Percentiles rank a stretch among this genome's conserved stretches.
phyloP scores from a whole-genome alignment of 2,113 vertebrate genomes.

The Trinectes maculatus region DNA sequence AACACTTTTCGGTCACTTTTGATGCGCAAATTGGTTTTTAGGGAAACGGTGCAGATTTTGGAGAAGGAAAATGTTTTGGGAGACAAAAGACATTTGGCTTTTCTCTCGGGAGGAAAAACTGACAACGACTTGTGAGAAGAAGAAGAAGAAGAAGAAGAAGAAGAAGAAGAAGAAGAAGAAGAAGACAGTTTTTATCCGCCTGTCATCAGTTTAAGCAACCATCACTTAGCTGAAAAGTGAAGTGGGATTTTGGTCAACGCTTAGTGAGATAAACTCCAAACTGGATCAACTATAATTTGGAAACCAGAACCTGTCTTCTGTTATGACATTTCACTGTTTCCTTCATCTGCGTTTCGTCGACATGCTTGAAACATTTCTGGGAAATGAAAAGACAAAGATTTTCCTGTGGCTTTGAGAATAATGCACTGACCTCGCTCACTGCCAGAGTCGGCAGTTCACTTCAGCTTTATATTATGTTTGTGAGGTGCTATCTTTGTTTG shows the following conservation, averaged over 20 bases:
- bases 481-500: not conserved
- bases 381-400: not conserved
- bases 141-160: no score
- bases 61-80: no score
- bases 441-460: conserved; percentile 35
- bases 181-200: no score
- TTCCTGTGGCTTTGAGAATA: conserved; percentile 44
- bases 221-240: not conserved
- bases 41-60: no score
- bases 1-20: not conserved
- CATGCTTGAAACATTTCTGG: conserved; percentile 21
- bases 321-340: conserved; percentile 11
- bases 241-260: not conserved
- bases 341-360: no score
- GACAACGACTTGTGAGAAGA: no score
- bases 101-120: no score
- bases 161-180: no score
- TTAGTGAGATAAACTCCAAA: not conserved
- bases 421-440: conserved; percentile 10
- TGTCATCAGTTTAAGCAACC: not conserved
- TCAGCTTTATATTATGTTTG: conserved; percentile 1
- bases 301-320: not conserved
- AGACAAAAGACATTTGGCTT: no score
- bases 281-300: not conserved
- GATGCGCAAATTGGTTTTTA: no score